Conservation (phyloP, 2,888 invertebrate genomes). For the Sinopyrophorus schimmeli region DNA sequence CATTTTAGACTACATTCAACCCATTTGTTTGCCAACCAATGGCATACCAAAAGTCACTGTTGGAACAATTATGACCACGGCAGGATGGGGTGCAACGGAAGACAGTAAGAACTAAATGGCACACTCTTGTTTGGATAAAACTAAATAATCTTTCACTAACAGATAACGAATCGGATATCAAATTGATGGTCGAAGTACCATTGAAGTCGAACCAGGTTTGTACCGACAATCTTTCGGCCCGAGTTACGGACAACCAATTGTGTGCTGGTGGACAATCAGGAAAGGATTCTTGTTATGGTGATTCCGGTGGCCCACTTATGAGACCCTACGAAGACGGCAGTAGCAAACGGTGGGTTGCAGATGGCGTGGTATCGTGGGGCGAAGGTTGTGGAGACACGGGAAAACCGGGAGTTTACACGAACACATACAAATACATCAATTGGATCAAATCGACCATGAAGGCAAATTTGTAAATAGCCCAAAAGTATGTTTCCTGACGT, state of each 20-base stretch:
- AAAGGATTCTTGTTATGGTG: slow-evolving; percentile 19
- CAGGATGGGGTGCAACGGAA: slow-evolving; percentile 28
- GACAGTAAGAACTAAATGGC: no score
- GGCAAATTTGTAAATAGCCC: no score
- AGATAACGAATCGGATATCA: no score
- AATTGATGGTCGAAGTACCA: no score
- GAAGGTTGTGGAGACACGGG: slow-evolving; percentile 11
- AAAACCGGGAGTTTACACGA: slow-evolving; percentile 19
- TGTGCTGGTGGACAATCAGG: slow-evolving; percentile 49
- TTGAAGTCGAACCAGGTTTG: no score
- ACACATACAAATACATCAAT: slow-evolving; percentile 9
- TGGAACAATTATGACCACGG: slow-evolving; percentile 6
- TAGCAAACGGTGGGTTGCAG: slow-evolving; percentile 55
- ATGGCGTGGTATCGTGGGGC: slow-evolving; percentile 71
- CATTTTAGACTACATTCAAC: slow-evolving; percentile 55
- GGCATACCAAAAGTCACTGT: slow-evolving; percentile 15
- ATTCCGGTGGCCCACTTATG: slow-evolving; percentile 24
- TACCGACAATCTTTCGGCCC: no score
- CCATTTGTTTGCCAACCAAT: slow-evolving; percentile 60
- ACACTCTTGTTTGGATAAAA: no score
- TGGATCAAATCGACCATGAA: no score
- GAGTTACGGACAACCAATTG: slow-evolving; percentile 4
- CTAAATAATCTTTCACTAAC: no score
- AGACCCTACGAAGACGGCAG: not conserved
- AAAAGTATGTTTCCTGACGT: no score